Evolutionary conservation across 64 coral and sea anemone genomes (phyloP), one percentile per base, ranked within the genome.

Genomic region (Platygyra sinensis): DNA sequence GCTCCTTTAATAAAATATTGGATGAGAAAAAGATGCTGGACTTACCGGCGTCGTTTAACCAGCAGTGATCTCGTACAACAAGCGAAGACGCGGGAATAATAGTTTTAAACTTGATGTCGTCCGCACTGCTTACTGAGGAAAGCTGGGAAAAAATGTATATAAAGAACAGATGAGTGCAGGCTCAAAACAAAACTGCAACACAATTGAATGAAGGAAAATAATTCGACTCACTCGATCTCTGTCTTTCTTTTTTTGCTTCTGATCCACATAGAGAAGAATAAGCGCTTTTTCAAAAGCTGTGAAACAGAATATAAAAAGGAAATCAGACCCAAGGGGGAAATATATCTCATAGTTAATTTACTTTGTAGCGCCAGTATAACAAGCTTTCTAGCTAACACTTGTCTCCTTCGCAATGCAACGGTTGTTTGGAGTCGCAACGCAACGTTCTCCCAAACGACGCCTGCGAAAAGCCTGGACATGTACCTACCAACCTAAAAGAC

Each of bases 31-130:
- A 29, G 13, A 57, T 22, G 8, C 12, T 8, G 4, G 39, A 89
- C 93, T 52, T 72, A 98, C 96, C 93, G 33, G 33, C 33, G 42
- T 96, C 72, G 32, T 89, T 93, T 62, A 91, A 85, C 94, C 97
- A 99, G 57, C 82, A 89, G 31, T 99, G 88, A 42, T 99, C 97
- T 62, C 97, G 91, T 60, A 99, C 31, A 12, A 93, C 88, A 10
- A 99, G 52, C 52, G 97, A 95, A 28, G 94, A 93, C 22, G 95
- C 91, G 25, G 97, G 94, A 10, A 99, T 99, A 52, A 95, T 83
- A 19, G 81, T 85, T 86, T 95, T 95, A 79, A 99, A 95, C 69
- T 89, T 99, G n/a, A 99, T 50, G 62, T 99, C 97, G n/a, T 95
- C 97, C 33, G 18, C 60, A 52, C 55, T n/a, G 74, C 80, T 95